These are phyloP conservation scores for Epinotia bilunana DNA, from an alignment of 2,888 invertebrate genomes.

Conservation along the genomic window DNA sequence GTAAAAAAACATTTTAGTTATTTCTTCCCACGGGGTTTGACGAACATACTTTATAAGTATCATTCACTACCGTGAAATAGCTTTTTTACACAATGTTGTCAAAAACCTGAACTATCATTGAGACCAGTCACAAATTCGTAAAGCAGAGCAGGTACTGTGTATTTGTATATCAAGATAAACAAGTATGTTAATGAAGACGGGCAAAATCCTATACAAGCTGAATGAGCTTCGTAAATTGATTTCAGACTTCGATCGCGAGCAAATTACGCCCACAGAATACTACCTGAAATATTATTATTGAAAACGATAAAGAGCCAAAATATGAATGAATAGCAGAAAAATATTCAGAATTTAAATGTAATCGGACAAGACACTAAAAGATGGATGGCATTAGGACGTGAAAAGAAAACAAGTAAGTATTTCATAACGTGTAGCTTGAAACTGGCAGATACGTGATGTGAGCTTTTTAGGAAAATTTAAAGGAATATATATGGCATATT, in stretches of 20 bases:
- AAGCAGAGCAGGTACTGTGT: constrained; percentile 2
- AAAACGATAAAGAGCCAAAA: constrained; percentile 48
- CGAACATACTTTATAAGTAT: too few relatives aligned
- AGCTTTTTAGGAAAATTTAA: too few relatives aligned
- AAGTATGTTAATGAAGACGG: constrained; percentile 26
- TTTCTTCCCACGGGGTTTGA: too few relatives aligned
- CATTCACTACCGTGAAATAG: too few relatives aligned
- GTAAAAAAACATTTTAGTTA: too few relatives aligned
- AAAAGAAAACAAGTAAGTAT: constrained; percentile 28
- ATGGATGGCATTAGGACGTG: constrained; percentile 23
- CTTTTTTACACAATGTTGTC: neutral
- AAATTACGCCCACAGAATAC: constrained; percentile 44
- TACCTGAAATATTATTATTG: constrained; percentile 49
- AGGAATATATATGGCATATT: neutral
- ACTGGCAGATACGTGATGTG: neutral
- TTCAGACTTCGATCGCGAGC: constrained; percentile 29
- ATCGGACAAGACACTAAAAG: constrained; percentile 11
- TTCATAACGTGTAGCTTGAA: neutral
- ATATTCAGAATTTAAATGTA: constrained; percentile 8
- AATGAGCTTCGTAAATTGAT: constrained; percentile 36
- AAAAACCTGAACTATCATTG: neutral
- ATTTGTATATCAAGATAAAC: constrained; percentile 2
- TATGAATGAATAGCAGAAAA: constrained; percentile 40
- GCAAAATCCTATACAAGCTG: constrained; percentile 29
- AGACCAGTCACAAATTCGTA: neutral